These are phyloP conservation scores for Nanorana parkeri DNA, from an alignment of 2,113 vertebrate species.

Conservation along the genomic window DNA sequence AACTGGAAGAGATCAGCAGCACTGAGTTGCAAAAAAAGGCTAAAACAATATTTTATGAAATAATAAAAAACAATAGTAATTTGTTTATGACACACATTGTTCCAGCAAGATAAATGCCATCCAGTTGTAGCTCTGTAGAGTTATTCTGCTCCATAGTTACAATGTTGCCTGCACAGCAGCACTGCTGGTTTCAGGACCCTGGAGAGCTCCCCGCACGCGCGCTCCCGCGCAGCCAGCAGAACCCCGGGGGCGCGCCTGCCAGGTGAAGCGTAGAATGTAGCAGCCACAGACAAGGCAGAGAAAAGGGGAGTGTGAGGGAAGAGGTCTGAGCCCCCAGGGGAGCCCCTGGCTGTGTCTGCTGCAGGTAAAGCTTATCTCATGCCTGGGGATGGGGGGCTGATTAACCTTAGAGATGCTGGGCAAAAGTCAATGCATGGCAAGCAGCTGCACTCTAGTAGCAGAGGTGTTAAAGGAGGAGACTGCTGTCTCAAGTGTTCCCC, in stretches of 20 bases:
- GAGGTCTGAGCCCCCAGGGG: constrained; percentile 43
- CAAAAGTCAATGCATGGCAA: not conserved
- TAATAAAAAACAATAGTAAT: no score
- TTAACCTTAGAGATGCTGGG: not conserved
- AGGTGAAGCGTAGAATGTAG: not conserved
- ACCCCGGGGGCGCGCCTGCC: not conserved
- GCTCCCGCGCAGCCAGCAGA: not conserved
- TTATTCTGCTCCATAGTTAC: not conserved
- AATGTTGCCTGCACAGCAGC: not conserved
- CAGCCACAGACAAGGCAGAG: not conserved
- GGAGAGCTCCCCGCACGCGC: constrained; percentile 23
- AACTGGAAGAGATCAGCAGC: no score
- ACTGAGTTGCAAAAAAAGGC: no score
- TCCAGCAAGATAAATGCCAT: no score
- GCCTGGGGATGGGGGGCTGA: constrained; percentile 31
- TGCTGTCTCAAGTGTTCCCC: constrained; percentile 6
- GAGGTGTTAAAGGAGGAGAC: constrained; percentile 28
- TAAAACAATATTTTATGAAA: no score
- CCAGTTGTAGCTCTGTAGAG: no score
- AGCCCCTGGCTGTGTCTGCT: constrained; percentile 63
- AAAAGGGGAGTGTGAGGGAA: not conserved
- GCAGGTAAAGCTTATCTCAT: constrained; percentile 50
- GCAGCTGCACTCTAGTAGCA: not conserved
- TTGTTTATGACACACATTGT: no score
- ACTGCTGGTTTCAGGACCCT: constrained; percentile 28